phyloP scores from a whole-genome alignment of 2,888 invertebrate species.

The Eupithecia pulchellata region DNA sequence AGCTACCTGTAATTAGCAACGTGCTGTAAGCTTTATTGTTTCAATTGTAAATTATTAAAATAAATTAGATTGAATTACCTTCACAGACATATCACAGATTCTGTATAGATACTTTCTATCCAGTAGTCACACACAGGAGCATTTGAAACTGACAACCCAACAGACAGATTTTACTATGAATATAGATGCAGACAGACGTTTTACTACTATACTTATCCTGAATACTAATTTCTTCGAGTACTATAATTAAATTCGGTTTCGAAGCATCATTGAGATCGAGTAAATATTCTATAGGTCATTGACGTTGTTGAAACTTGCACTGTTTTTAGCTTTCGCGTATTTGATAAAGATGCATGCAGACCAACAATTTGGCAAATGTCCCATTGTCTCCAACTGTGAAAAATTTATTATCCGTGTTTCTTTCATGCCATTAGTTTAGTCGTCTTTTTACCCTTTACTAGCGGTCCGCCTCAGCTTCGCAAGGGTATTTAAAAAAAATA shows the following conservation, averaged over 20 bases:
- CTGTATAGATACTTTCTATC: neutral
- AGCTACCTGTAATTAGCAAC: too few species aligned
- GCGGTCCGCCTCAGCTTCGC: too few species aligned
- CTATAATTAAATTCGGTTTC: constrained; percentile 44
- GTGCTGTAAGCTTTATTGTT: too few species aligned
- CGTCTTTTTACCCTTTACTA: too few species aligned
- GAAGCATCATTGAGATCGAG: constrained; percentile 35
- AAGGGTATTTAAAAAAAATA: too few species aligned
- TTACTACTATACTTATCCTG: constrained; percentile 44
- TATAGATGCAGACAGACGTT: constrained; percentile 34
- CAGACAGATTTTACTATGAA: neutral
- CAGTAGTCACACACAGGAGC: neutral
- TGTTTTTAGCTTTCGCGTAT: neutral
- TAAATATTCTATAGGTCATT: constrained; percentile 34
- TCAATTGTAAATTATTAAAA: too few species aligned
- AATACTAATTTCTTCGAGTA: constrained; percentile 46
- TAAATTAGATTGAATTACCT: too few species aligned
- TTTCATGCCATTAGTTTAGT: neutral
- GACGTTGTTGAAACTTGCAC: constrained; percentile 20
- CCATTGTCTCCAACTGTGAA: constrained; percentile 11
- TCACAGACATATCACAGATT: neutral
- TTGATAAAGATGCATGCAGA: constrained; percentile 4
- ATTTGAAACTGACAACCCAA: neutral
- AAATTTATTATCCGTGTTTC: neutral
- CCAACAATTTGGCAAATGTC: constrained; percentile 12